Base-by-base conservation (phyloP, 2,113 vertebrate species). In the Poeciliopsis retropinna region DNA sequence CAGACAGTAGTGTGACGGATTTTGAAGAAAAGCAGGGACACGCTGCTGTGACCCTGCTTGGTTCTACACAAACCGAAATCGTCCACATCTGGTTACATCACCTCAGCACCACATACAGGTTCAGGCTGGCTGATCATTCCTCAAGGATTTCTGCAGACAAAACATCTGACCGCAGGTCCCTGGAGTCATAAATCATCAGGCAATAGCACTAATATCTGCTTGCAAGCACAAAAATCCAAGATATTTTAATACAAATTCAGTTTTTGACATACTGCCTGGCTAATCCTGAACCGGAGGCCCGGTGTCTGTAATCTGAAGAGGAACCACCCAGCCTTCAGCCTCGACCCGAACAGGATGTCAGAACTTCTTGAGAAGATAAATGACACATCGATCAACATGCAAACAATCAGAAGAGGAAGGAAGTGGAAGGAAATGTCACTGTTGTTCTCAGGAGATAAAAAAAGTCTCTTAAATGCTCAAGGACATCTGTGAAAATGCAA, bases 81-180 rank as follows among this genome's bases (percentile, higher is more conserved):
- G 70, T 84, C 82, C 85, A 85, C 80, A 85, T 69, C 79, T 76
- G 87, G 78, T 39, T 75, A 17, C 4, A 63, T 65, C 5, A 6
- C 37, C 68, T 70, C 79, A 57, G 25, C 57, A 54, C 27, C 62
- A 29, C 30, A 5, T 47, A 71, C 76, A 89, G 83, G 83, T 86
- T 85, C 78, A 83, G 78, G 76, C 88, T 67, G 71, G 83, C 81
- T 28, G 70, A 70, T 84, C 89, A 89, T 87, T 89, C 88, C 88
- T 87, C 67, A 69, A 54, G 75, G 79, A 84, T 89, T 87, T 37
- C 34, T 37, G 34, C 34, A 37, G 34, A 37, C 34, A 37, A 12
- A 37, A 37, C 34, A 37, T 11, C 34, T 12, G 34, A 89, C 87
- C 28, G 75, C 64, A 79, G 63, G 66, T 61, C 86, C 82, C 80